These are phyloP conservation scores for Ceyx cyanopectus DNA, from an alignment of 2,113 vertebrate species.

Conservation along the genomic window DNA sequence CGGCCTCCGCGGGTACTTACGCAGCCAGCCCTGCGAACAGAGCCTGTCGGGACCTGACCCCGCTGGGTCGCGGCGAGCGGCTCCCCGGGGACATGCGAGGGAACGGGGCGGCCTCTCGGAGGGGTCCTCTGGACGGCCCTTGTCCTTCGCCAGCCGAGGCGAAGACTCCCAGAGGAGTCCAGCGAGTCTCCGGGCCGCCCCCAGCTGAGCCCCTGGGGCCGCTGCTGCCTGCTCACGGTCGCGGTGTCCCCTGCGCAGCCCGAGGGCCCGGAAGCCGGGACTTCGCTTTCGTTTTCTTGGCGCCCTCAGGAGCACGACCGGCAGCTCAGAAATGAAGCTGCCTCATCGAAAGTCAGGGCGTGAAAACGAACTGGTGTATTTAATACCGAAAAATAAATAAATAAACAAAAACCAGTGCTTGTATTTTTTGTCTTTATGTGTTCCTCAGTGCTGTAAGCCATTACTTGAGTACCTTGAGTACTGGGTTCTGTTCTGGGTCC, in stretches of 20 bases:
- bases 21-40: neutral
- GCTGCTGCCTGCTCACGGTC: rapidly evolving
- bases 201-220: neutral
- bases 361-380: neutral
- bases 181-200: too few relatives aligned
- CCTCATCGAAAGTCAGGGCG: neutral
- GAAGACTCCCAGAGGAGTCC: too few relatives aligned
- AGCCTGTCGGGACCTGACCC: rapidly evolving
- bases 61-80: rapidly evolving
- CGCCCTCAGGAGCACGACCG: rapidly evolving
- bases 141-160: neutral
- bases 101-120: rapidly evolving
- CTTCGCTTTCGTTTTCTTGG: rapidly evolving
- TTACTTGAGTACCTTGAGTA: neutral
- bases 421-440: neutral
- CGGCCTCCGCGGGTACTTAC: neutral
- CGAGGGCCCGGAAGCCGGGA: rapidly evolving
- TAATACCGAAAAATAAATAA: neutral
- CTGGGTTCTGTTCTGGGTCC: neutral
- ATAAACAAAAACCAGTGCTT: too few relatives aligned
- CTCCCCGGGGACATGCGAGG: neutral
- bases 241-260: rapidly evolving
- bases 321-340: neutral
- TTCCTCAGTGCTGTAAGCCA: neutral
- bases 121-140: too few relatives aligned